phyloP scores from a whole-genome alignment of 2,113 vertebrate species.

The Pteropus alecto region DNA sequence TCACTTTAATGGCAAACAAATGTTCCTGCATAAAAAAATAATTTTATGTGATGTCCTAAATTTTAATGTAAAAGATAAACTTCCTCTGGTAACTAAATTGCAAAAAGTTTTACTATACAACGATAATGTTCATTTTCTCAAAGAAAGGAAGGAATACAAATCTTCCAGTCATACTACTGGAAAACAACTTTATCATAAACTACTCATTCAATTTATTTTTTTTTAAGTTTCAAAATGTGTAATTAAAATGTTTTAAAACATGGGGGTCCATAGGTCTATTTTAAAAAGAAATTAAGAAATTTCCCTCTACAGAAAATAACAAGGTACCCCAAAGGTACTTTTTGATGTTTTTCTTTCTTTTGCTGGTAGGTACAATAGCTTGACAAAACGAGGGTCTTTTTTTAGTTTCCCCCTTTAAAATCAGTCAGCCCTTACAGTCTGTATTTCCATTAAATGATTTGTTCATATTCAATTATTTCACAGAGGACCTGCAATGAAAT shows the following conservation, averaged over 20 bases:
- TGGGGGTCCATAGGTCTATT: neutral
- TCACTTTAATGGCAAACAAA: conserved; percentile 47
- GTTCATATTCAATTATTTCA: neutral
- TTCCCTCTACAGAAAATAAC: neutral
- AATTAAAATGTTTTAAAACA: conserved; percentile 9
- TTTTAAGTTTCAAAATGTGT: neutral
- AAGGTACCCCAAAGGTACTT: neutral
- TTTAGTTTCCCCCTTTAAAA: neutral
- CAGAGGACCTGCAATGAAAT: neutral
- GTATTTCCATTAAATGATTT: neutral
- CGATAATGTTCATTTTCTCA: neutral
- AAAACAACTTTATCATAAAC: conserved; percentile 42
- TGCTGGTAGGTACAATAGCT: neutral
- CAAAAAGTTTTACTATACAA: conserved; percentile 28
- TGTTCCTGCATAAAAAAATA: conserved; percentile 3
- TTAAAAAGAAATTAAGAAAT: conserved; percentile 33
- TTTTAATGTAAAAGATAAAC: conserved; percentile 57
- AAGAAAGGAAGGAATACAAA: conserved; percentile 6
- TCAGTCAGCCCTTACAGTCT: neutral
- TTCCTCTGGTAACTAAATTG: conserved; percentile 20
- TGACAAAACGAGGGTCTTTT: neutral
- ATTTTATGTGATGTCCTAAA: neutral
- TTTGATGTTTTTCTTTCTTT: neutral
- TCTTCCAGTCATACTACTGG: neutral
- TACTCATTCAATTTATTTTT: conserved; percentile 21